These are phyloP conservation scores for Zaprionus camerounensis DNA, from an alignment of 1,140 invertebrate genomes.

Conservation along the genomic window DNA sequence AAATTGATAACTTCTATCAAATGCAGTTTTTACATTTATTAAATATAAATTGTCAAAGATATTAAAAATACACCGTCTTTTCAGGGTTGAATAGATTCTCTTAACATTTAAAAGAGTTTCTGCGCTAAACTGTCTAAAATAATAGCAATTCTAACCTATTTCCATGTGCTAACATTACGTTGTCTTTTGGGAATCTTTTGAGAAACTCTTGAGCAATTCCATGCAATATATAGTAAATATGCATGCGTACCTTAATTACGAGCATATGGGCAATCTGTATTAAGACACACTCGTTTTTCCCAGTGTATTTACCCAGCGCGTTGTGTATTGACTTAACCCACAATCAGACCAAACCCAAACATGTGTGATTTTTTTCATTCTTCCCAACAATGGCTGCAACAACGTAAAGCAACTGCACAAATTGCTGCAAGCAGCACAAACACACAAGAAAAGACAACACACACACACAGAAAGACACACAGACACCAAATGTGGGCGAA, in stretches of 20 bases:
- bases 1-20: neutral
- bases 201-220: neutral
- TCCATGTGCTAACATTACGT: neutral
- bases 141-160: neutral
- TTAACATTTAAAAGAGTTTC: neutral
- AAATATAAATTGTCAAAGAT: neutral
- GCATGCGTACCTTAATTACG: neutral
- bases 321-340: conserved; percentile 68
- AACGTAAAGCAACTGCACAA: conserved; percentile 44
- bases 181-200: neutral
- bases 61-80: neutral
- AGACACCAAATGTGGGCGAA: conserved; percentile 72
- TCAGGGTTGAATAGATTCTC: neutral
- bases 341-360: conserved; percentile 59
- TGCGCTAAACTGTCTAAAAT: neutral
- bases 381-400: conserved; percentile 19
- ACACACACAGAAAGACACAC: conserved; percentile 13
- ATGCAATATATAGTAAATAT: neutral
- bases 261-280: conserved; percentile 2
- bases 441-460: conserved; percentile 19
- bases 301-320: conserved; percentile 56
- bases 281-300: conserved; percentile 32
- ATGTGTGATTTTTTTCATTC: conserved; percentile 64
- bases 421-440: conserved; percentile 56
- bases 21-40: neutral